phyloP scores from a whole-genome alignment of 2,113 vertebrate genomes.

The Melospiza melodia region DNA sequence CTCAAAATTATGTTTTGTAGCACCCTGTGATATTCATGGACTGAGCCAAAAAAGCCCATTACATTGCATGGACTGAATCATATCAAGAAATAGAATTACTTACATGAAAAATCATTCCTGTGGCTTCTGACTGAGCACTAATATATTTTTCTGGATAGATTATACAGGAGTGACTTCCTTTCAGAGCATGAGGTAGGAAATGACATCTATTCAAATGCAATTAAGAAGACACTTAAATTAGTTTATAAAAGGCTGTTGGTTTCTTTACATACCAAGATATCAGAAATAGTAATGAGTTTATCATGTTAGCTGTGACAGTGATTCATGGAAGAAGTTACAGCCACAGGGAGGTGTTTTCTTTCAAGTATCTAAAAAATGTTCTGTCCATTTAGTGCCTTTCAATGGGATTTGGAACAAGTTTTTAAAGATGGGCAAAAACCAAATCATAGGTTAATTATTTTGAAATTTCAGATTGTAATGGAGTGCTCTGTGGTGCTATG shows the following conservation, averaged over 20 bases:
- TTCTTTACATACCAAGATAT: neutral
- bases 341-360: neutral
- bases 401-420: neutral
- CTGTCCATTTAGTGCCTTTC: neutral
- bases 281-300: neutral
- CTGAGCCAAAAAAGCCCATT: neutral
- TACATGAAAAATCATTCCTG: neutral
- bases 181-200: neutral
- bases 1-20: neutral
- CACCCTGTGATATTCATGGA: neutral
- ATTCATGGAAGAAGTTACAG: neutral
- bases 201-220: constrained; percentile 9
- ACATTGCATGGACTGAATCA: neutral
- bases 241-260: neutral
- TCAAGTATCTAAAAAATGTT: neutral
- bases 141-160: neutral
- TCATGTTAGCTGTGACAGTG: neutral
- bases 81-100: neutral
- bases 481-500: neutral
- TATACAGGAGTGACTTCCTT: neutral
- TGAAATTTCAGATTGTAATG: neutral
- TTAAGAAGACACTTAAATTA: neutral
- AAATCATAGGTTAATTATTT: neutral
- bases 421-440: neutral
- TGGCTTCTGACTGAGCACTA: neutral